These are phyloP conservation scores for Nomia melanderi DNA, from an alignment of 1,140 invertebrate species.

Conservation along the genomic window DNA sequence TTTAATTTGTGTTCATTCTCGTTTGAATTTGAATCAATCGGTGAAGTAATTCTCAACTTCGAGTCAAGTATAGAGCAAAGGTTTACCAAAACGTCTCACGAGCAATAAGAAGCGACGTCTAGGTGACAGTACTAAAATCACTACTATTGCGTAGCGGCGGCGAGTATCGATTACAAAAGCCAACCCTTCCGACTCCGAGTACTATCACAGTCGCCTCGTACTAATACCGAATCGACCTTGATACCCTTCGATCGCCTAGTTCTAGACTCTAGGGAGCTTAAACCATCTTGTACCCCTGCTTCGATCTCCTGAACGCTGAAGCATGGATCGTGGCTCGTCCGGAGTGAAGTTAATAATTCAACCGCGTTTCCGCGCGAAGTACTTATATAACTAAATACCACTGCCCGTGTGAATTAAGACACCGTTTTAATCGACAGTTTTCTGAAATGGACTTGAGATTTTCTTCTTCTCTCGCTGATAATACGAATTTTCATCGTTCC, in stretches of 20 bases:
- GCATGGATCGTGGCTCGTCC: slow-evolving; percentile 52
- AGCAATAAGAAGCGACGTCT: slow-evolving; percentile 2
- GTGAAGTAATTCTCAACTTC: too few relatives aligned
- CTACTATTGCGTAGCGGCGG: background rate
- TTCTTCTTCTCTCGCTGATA: background rate
- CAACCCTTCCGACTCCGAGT: background rate
- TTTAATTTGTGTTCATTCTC: too few relatives aligned
- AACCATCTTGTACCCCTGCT: slow-evolving; percentile 12
- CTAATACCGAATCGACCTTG: slow-evolving; percentile 37
- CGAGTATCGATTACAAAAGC: slow-evolving; percentile 17
- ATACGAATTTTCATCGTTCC: background rate
- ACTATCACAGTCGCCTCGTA: slow-evolving; percentile 39
- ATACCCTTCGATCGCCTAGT: slow-evolving; percentile 35
- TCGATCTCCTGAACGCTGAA: slow-evolving; percentile 41
- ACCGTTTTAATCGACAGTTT: too few relatives aligned
- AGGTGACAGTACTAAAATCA: background rate
- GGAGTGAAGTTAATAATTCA: background rate
- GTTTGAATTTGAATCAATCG: too few relatives aligned
- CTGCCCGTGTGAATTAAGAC: too few relatives aligned
- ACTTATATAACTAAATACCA: background rate
- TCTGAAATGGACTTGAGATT: background rate
- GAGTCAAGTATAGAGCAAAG: too few relatives aligned
- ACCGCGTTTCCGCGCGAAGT: slow-evolving; percentile 12
- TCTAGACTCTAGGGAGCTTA: slow-evolving; percentile 49
- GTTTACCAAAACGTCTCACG: too few relatives aligned